These are phyloP conservation scores for Margarornis squamiger DNA, from an alignment of 2,797 vertebrate genomes.

Conservation along the genomic window DNA sequence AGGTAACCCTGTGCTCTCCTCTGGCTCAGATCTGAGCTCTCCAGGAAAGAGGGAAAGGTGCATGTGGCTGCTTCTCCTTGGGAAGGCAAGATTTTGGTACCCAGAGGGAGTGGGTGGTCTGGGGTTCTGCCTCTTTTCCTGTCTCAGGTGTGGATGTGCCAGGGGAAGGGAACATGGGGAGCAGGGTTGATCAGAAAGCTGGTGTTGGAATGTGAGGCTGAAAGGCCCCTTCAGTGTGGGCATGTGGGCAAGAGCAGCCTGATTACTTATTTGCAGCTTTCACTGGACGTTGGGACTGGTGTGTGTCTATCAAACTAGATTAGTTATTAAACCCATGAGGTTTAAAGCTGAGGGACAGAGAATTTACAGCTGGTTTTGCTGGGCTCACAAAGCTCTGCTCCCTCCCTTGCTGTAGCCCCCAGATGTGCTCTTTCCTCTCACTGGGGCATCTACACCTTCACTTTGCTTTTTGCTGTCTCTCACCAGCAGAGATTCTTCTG, in stretches of 20 bases:
- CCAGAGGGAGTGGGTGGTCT: neutral
- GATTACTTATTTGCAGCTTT: neutral
- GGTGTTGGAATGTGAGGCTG: neutral
- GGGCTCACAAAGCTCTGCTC: neutral
- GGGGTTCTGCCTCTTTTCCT: neutral
- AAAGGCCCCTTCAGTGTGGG: neutral
- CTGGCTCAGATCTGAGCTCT: accelerated
- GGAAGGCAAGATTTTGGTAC: neutral
- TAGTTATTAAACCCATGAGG: too few relatives aligned
- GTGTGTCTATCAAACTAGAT: neutral
- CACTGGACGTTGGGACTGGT: neutral
- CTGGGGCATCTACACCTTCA: neutral
- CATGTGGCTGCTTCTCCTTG: neutral
- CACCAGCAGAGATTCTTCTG: neutral
- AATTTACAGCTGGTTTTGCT: neutral
- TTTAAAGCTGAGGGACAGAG: neutral
- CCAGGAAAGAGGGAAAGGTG: neutral
- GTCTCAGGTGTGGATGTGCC: neutral
- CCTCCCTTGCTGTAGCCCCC: neutral
- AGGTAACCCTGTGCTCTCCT: slow-evolving; percentile 14
- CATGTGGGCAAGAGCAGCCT: neutral
- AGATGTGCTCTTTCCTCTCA: neutral
- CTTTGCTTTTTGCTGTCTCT: neutral
- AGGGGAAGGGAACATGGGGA: neutral
- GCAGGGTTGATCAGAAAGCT: accelerated